Evolutionary conservation across 2,888 invertebrate species (phyloP).

Genomic region (Hirudinaria manillensis): DNA sequence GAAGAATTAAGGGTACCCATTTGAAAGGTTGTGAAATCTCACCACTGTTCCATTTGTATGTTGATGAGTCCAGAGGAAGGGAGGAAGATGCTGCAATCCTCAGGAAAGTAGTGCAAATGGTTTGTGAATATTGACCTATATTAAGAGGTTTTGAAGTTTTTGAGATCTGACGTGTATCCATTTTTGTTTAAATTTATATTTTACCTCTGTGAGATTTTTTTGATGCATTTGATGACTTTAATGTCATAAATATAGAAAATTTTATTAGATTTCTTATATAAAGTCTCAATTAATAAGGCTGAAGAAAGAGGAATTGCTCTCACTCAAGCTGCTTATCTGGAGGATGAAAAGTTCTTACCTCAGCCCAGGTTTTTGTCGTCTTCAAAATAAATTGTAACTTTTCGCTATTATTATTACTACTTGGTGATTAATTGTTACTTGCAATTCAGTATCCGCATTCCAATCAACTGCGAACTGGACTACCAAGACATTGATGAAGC

Average conservation of each 20-base stretch:
- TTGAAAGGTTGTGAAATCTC: slow-evolving; percentile 18
- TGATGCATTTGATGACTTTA: too few species aligned
- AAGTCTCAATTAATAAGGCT: slow-evolving; percentile 54
- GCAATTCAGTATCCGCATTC: slow-evolving; percentile 61
- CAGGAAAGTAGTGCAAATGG: slow-evolving; percentile 19
- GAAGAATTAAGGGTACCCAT: background rate
- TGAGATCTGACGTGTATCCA: background rate
- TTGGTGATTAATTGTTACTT: background rate
- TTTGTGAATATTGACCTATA: slow-evolving; percentile 1
- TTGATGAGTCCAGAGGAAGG: background rate
- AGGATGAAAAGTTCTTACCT: slow-evolving; percentile 63
- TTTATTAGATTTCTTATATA: background rate
- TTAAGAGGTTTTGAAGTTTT: too few species aligned
- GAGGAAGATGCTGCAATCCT: slow-evolving; percentile 2
- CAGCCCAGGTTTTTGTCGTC: slow-evolving; percentile 59
- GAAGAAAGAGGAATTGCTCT: slow-evolving; percentile 66
- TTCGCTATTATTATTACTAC: background rate
- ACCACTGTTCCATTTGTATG: slow-evolving; percentile 25
- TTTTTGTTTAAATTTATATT: background rate
- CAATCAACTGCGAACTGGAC: slow-evolving; percentile 64
- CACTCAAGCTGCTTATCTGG: slow-evolving; percentile 66
- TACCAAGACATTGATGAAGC: slow-evolving; percentile 60
- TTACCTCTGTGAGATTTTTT: too few species aligned
- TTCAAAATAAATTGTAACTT: background rate
- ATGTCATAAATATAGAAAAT: too few species aligned